phyloP scores from a whole-genome alignment of 2,797 vertebrate species.

The Euphonia xanthogaster region DNA sequence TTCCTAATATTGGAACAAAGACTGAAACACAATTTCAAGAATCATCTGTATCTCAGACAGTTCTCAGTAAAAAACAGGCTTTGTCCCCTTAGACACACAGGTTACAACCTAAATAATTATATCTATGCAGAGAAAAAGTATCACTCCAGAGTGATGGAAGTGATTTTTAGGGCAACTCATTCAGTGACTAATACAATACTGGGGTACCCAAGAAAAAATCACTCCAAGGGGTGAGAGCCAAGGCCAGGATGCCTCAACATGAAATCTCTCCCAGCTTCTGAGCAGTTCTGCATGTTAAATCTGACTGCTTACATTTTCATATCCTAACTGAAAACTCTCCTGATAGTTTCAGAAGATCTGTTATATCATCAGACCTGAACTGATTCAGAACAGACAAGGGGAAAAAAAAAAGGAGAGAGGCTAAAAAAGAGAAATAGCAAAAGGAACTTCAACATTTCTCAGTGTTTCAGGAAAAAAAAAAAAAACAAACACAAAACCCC shows the following conservation, averaged over 20 bases:
- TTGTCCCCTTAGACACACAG: neutral
- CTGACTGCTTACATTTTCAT: neutral
- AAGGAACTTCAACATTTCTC: neutral
- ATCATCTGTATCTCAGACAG: neutral
- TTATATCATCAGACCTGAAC: neutral
- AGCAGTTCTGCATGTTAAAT: neutral
- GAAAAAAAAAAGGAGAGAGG: fast-evolving
- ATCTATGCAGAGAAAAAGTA: neutral
- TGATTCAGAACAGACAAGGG: neutral
- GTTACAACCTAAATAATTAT: neutral
- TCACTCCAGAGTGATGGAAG: neutral
- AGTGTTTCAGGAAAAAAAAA: neutral
- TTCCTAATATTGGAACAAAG: neutral
- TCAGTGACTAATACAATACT: neutral
- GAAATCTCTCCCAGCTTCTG: neutral
- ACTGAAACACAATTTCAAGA: neutral
- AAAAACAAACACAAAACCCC: neutral
- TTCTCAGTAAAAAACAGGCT: neutral
- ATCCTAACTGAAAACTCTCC: neutral
- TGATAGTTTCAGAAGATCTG: neutral
- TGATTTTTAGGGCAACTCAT: neutral
- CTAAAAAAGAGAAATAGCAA: neutral
- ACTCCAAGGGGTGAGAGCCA: neutral
- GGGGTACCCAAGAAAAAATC: neutral
- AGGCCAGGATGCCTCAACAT: neutral